Evolutionary conservation across 1,140 invertebrate species (phyloP).

Genomic region (Colletes latitarsis): DNA sequence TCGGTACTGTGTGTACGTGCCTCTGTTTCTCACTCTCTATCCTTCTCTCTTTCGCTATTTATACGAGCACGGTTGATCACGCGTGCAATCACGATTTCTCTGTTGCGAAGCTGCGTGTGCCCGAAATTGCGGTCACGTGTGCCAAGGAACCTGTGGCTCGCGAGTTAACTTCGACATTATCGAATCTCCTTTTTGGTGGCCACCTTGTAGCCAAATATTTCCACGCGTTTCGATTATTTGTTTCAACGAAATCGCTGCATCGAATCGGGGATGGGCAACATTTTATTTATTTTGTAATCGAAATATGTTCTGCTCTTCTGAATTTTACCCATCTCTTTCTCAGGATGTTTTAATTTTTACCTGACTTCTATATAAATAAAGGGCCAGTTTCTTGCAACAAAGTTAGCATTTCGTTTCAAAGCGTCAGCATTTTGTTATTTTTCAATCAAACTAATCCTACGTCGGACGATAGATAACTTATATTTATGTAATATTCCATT

Average conservation of each 20-base stretch:
- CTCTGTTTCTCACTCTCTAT: conserved; percentile 30
- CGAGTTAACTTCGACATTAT: background rate
- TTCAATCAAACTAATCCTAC: too few relatives aligned
- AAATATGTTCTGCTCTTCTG: too few relatives aligned
- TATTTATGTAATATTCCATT: too few relatives aligned
- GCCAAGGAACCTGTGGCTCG: conserved; percentile 4
- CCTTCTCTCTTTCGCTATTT: background rate
- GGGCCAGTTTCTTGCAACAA: too few relatives aligned
- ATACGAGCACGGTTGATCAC: conserved; percentile 25
- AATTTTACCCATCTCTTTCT: too few relatives aligned
- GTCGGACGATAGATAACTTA: too few relatives aligned
- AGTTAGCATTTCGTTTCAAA: too few relatives aligned
- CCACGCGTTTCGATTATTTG: background rate
- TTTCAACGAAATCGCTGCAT: background rate
- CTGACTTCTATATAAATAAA: too few relatives aligned
- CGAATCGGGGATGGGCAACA: too few relatives aligned
- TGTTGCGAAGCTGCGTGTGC: background rate
- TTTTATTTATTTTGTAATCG: too few relatives aligned
- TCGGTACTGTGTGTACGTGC: conserved; percentile 18
- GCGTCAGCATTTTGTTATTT: too few relatives aligned
- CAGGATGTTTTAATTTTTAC: too few relatives aligned
- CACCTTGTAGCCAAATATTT: background rate
- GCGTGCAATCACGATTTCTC: conserved; percentile 31
- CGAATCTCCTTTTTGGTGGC: background rate
- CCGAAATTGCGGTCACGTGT: conserved; percentile 11